Base-by-base conservation (phyloP, 2,888 invertebrate species). In the Seira musarum region DNA sequence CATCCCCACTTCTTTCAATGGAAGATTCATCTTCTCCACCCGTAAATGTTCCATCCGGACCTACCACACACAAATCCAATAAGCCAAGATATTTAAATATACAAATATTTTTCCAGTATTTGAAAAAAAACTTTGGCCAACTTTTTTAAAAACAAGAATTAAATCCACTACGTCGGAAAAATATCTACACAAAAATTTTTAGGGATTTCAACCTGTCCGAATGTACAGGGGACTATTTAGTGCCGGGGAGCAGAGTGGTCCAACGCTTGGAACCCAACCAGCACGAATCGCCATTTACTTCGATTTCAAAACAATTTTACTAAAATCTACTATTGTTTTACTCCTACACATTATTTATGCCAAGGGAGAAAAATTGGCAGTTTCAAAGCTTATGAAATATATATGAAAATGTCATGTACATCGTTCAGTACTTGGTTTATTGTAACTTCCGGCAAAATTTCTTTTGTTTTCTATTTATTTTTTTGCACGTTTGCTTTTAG, bases 241-340 rank as follows among this genome's bases (percentile, higher is more conserved):
- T 30, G 72, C 81, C 24, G 81, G 81, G 15, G 81, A 81, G 35
- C 30, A 21, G 10, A 64, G 40, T 10, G 87, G 87, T 70, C 88
- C 88, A n/a, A 88, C 86, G 74, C 87, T 87, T 10, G 88, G 88
- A 24, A 88, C 87, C 88, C 88, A 88, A 63, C 88, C 88, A 65
- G 87, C 86, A 70, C 88, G 84, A 64, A 87, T 86, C 22, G 88
- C 82, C 88, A 88, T 87, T 61, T 21, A 46, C 2, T n/a, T n/a
- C n/a, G n/a, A 19, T 65, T 8, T 65, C 8, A n/a, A n/a, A n/a
- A n/a, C n/a, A n/a, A n/a, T n/a, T n/a, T n/a, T n/a, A n/a, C n/a
- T n/a, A n/a, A n/a, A n/a, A n/a, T n/a, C n/a, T n/a, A n/a, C n/a
- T n/a, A n/a, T n/a, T n/a, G n/a, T n/a, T n/a, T n/a, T n/a, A n/a